phyloP scores from a whole-genome alignment of 2,113 vertebrate species.

The Taurulus bubalis region DNA sequence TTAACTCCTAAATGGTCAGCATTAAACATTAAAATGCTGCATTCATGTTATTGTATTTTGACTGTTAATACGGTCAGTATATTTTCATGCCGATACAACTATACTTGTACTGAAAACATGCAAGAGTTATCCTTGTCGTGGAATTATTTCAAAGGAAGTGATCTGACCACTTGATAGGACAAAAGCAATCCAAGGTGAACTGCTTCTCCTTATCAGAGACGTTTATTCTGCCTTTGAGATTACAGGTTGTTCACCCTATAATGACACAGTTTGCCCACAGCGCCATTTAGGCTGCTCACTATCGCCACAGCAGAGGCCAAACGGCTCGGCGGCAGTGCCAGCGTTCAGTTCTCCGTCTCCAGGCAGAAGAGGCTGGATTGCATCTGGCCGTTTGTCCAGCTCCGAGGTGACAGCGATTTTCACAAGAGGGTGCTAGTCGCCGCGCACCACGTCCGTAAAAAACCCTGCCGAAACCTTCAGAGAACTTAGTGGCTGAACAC shows the following conservation, averaged over 20 bases:
- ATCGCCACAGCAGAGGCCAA: conserved; percentile 47
- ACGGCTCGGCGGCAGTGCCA: conserved; percentile 17
- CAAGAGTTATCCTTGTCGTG: background rate
- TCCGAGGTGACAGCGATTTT: conserved; percentile 58
- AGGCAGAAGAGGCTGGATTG: conserved; percentile 48
- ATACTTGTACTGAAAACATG: background rate
- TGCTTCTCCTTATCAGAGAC: conserved; percentile 2
- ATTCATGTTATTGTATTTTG: background rate
- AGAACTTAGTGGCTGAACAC: background rate
- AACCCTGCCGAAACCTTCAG: background rate
- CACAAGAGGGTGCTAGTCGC: conserved; percentile 65
- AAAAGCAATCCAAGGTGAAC: background rate
- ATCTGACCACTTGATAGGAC: background rate
- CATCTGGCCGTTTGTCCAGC: conserved; percentile 38
- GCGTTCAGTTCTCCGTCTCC: conserved; percentile 43
- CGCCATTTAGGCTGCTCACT: conserved; percentile 39
- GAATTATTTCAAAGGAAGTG: background rate
- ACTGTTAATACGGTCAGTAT: background rate
- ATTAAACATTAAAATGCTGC: background rate
- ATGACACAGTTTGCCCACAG: conserved; percentile 22
- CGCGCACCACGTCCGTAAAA: background rate
- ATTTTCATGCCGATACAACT: background rate
- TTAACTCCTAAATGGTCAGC: no score
- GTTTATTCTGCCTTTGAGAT: conserved; percentile 41
- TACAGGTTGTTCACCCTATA: conserved; percentile 21